Conservation (phyloP, 2,888 invertebrate species). For the Rhogogaster chlorosoma region DNA sequence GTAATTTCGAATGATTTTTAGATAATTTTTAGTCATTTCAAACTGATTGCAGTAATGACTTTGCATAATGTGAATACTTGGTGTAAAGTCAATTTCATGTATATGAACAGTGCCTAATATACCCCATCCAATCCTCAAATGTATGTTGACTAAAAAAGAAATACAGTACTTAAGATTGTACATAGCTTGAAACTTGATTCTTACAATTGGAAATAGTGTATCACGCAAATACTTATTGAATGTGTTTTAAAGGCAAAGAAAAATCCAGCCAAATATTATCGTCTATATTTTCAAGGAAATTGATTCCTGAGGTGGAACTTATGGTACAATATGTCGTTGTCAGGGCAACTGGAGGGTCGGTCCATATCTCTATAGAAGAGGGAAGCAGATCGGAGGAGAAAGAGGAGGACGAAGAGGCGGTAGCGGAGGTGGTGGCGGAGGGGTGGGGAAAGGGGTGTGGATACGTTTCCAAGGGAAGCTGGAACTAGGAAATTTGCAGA, state of each 20-base stretch:
- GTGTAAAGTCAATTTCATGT: not conserved
- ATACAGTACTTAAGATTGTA: not conserved
- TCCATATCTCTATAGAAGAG: conserved; percentile 71
- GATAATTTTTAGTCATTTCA: not conserved
- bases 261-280: conserved; percentile 20
- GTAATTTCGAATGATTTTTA: not conserved
- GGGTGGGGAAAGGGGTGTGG: conserved; percentile 69
- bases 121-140: not conserved
- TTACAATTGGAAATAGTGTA: not conserved
- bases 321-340: conserved; percentile 65
- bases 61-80: not conserved
- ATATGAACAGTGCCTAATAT: not conserved
- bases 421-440: conserved; percentile 54
- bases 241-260: not conserved
- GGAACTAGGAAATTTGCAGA: conserved; percentile 73
- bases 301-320: conserved; percentile 37
- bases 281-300: conserved; percentile 46
- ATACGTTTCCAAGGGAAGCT: conserved; percentile 69
- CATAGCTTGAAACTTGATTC: not conserved
- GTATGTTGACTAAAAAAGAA: not conserved
- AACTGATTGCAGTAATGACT: not conserved
- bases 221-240: not conserved
- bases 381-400: conserved; percentile 56
- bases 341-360: conserved; percentile 76
- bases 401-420: conserved; percentile 14